phyloP scores from a whole-genome alignment of 2,888 invertebrate species.

The Aspidapion aeneum region DNA sequence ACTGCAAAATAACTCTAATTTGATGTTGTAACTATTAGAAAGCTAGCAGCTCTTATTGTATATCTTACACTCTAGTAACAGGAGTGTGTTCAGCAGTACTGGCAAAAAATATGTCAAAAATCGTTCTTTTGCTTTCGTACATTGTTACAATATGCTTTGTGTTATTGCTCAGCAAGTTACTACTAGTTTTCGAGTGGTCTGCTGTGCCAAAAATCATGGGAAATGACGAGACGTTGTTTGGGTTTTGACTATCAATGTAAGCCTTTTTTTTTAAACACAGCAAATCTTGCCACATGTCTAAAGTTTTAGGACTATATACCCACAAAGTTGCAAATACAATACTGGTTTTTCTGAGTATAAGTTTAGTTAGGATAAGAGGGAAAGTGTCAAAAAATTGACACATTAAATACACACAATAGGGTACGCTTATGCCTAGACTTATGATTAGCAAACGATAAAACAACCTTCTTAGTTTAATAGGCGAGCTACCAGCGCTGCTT shows the following conservation, averaged over 20 bases:
- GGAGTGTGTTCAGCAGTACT: slow-evolving; percentile 25
- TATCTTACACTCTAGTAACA: slow-evolving; percentile 24
- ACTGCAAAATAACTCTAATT: no score
- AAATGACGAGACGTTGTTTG: slow-evolving; percentile 18
- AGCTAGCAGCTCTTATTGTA: no score
- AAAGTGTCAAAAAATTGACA: slow-evolving; percentile 47
- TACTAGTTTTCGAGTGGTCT: slow-evolving; percentile 11
- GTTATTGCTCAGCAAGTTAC: slow-evolving; percentile 13
- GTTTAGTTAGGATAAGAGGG: slow-evolving; percentile 33
- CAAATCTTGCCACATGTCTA: slow-evolving; percentile 40
- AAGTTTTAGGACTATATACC: slow-evolving; percentile 44
- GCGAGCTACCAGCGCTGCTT: slow-evolving; percentile 53
- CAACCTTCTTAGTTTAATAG: slow-evolving; percentile 60
- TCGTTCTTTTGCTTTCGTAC: slow-evolving; percentile 23
- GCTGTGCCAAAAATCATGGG: slow-evolving; percentile 21
- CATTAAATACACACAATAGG: slow-evolving; percentile 68
- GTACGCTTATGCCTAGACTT: slow-evolving; percentile 70
- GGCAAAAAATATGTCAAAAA: slow-evolving; percentile 27
- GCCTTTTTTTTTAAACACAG: slow-evolving; percentile 28
- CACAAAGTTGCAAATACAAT: slow-evolving; percentile 40
- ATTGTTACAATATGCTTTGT: slow-evolving; percentile 21
- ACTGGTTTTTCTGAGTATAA: slow-evolving; percentile 37
- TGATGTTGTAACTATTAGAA: no score
- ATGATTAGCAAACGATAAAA: slow-evolving; percentile 77
- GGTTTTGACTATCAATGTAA: slow-evolving; percentile 15